These are phyloP conservation scores for Cavia aperea DNA, from an alignment of 2,113 vertebrate species.

Conservation along the genomic window DNA sequence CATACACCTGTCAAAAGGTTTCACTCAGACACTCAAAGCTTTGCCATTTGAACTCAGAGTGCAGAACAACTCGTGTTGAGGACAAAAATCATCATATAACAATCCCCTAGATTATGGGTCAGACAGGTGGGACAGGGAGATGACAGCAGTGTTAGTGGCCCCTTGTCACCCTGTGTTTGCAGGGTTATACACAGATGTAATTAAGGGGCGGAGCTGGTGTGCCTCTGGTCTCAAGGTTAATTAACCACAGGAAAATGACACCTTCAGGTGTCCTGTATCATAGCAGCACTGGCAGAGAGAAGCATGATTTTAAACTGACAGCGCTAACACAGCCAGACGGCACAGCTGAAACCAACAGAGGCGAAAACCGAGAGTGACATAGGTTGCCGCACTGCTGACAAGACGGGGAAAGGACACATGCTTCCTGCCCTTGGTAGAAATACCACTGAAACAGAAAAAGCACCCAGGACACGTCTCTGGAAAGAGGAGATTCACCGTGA, in stretches of 20 bases:
- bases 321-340: constrained; percentile 3
- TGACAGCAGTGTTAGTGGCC: constrained; percentile 32
- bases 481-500: fast-evolving
- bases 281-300: not conserved
- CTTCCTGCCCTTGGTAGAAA: not conserved
- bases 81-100: constrained; percentile 38
- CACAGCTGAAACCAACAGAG: constrained; percentile 9
- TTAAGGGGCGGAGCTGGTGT: constrained; percentile 35
- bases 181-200: constrained; percentile 49
- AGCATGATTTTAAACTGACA: constrained; percentile 42
- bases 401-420: not conserved
- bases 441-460: not conserved
- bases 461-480: fast-evolving
- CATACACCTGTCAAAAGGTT: constrained; percentile 18
- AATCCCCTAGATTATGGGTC: constrained; percentile 19
- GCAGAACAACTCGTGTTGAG: constrained; percentile 25
- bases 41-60: constrained; percentile 52
- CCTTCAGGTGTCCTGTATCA: constrained; percentile 52
- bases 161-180: constrained; percentile 29
- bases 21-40: constrained; percentile 18
- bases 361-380: constrained; percentile 54
- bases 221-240: constrained; percentile 63
- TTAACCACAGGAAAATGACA: constrained; percentile 63
- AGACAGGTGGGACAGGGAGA: constrained; percentile 11
- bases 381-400: not conserved